phyloP scores from a whole-genome alignment of 2,888 invertebrate genomes.

The Clepsis dumicolana region DNA sequence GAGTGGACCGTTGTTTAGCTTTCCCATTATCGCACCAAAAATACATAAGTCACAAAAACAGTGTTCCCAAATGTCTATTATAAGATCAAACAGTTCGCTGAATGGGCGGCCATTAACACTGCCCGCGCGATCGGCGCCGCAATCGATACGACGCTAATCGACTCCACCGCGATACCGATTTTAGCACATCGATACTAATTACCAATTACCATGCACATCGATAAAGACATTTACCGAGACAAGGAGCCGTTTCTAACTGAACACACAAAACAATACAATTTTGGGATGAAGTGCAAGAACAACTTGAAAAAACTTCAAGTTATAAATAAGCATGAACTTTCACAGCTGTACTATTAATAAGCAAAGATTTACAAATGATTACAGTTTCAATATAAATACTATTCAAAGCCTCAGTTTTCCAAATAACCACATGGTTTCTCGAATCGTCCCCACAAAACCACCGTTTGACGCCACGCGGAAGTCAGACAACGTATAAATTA shows the following conservation, averaged over 20 bases:
- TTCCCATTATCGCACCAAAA: constrained; percentile 72
- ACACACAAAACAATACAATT: neutral
- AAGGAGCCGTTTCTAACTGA: constrained; percentile 42
- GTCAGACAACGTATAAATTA: constrained; percentile 72
- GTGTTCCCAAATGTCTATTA: constrained; percentile 72
- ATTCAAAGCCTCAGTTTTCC: constrained; percentile 23
- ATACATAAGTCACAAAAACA: constrained; percentile 77
- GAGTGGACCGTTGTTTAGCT: constrained; percentile 60
- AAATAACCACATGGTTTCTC: constrained; percentile 57
- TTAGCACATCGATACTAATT: constrained; percentile 80
- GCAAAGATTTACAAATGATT: neutral
- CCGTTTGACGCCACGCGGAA: constrained; percentile 69
- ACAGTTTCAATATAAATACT: neutral
- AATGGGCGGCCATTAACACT: constrained; percentile 74
- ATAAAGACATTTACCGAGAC: constrained; percentile 59
- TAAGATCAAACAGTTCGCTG: constrained; percentile 72
- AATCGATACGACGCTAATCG: constrained; percentile 75
- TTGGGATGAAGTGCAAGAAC: neutral
- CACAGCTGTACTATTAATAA: neutral
- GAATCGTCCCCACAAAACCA: constrained; percentile 57
- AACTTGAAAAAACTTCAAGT: neutral
- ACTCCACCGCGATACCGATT: constrained; percentile 68
- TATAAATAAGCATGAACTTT: neutral
- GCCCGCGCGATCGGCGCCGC: constrained; percentile 68
- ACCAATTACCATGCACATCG: constrained; percentile 70